These are phyloP conservation scores for Coilia nasus DNA, from an alignment of 2,797 vertebrate species.

Conservation along the genomic window DNA sequence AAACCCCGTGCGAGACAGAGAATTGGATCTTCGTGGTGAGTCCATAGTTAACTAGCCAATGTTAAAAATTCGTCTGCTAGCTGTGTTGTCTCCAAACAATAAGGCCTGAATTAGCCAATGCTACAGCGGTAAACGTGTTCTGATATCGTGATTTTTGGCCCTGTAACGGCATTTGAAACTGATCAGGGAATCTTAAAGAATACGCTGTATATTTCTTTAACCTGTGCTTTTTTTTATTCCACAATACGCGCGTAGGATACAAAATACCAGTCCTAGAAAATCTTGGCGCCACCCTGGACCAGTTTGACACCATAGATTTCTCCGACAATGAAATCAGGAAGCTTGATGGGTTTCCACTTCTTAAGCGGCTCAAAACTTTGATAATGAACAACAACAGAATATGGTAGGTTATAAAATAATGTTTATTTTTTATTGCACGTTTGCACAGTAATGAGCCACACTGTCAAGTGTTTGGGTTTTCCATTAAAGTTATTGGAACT, in stretches of 20 bases:
- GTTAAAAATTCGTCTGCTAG: background rate
- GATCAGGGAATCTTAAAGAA: background rate
- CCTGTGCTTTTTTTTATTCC: background rate
- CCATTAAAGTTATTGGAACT: no score
- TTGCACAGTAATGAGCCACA: background rate
- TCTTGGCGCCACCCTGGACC: slow-evolving; percentile 92
- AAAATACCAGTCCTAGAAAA: slow-evolving; percentile 98
- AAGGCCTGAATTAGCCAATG: slow-evolving; percentile 8
- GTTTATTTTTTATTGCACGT: background rate
- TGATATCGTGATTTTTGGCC: background rate
- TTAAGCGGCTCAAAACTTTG: slow-evolving; percentile 88
- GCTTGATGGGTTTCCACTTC: slow-evolving; percentile 91
- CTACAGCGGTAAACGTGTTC: background rate
- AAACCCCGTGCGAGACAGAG: slow-evolving; percentile 89
- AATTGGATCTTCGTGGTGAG: slow-evolving; percentile 88
- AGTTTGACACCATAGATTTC: slow-evolving; percentile 95
- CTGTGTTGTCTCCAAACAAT: background rate
- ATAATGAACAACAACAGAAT: slow-evolving; percentile 96
- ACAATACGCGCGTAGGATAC: slow-evolving; percentile 76
- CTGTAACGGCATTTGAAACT: background rate
- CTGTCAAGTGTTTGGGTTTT: background rate
- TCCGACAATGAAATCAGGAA: slow-evolving; percentile 97
- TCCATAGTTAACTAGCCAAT: background rate
- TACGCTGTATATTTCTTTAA: background rate
- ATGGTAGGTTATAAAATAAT: slow-evolving; percentile 75